Conservation (phyloP, 2,113 vertebrate species). For the Prunella himalayana region DNA sequence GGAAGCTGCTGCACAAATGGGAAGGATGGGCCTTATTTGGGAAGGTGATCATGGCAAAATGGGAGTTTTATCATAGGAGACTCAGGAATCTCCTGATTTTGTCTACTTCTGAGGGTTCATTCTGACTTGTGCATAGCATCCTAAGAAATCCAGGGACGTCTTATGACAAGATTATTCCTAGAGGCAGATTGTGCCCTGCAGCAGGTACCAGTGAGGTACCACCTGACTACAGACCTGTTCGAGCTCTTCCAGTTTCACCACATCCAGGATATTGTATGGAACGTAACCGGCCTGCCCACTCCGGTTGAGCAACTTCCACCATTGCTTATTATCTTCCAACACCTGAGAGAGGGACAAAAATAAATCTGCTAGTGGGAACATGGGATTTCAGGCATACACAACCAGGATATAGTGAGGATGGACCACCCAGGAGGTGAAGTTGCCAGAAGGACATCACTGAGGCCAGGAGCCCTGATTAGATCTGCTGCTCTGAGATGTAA, state of each 20-base stretch:
- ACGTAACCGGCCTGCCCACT: conserved; percentile 90
- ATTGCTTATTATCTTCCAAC: conserved; percentile 89
- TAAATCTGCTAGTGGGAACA: background rate
- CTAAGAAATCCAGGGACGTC: background rate
- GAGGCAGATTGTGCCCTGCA: background rate
- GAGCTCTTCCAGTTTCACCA: conserved; percentile 78
- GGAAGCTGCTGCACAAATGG: fast-evolving
- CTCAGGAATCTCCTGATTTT: background rate
- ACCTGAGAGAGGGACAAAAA: conserved; percentile 71
- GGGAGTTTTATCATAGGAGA: background rate
- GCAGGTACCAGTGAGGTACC: background rate
- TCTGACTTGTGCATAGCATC: background rate
- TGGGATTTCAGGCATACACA: background rate
- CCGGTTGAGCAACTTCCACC: conserved; percentile 92
- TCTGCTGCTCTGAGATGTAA: background rate
- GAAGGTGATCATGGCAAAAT: background rate
- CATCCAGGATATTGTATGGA: conserved; percentile 86
- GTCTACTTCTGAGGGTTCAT: background rate
- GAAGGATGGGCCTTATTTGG: background rate
- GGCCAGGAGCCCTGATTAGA: background rate
- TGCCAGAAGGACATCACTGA: background rate
- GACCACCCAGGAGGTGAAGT: background rate
- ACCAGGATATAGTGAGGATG: background rate
- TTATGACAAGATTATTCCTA: background rate
- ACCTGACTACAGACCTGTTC: conserved; percentile 22